Conservation (phyloP, 2,113 vertebrate genomes). For the Leucopternis melanops region DNA sequence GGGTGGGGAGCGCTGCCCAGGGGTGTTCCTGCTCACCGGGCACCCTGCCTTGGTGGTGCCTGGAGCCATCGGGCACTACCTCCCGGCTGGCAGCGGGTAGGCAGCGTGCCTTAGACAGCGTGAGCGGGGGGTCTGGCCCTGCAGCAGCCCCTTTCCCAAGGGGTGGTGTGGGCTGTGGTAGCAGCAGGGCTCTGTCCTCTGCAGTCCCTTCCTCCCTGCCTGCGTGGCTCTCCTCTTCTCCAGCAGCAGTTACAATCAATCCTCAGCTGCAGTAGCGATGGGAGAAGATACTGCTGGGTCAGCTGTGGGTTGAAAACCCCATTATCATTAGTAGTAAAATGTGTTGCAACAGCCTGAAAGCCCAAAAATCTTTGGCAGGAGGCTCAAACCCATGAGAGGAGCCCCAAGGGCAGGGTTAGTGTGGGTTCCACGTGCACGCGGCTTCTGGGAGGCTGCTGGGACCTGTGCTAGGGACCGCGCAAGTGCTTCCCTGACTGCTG, state of each 20-base stretch:
- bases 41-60: too few relatives aligned
- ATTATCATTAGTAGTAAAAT: accelerated
- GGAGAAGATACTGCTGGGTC: background rate
- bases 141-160: background rate
- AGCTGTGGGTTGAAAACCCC: too few relatives aligned
- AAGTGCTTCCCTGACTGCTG: background rate
- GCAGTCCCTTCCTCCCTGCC: background rate
- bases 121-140: accelerated
- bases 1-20: background rate
- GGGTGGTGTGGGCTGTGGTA: background rate
- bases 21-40: too few relatives aligned
- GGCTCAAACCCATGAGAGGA: accelerated
- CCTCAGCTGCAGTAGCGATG: background rate
- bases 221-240: accelerated
- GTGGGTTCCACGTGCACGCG: accelerated
- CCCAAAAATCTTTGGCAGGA: background rate
- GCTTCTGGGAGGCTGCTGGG: background rate
- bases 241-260: accelerated
- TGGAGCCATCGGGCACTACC: background rate
- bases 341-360: too few relatives aligned
- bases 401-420: accelerated
- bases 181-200: background rate
- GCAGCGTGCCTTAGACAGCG: background rate
- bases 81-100: background rate
- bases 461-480: accelerated